These are phyloP conservation scores for Didymodactylos carnosus DNA, from an alignment of 2,888 invertebrate genomes.

Conservation along the genomic window DNA sequence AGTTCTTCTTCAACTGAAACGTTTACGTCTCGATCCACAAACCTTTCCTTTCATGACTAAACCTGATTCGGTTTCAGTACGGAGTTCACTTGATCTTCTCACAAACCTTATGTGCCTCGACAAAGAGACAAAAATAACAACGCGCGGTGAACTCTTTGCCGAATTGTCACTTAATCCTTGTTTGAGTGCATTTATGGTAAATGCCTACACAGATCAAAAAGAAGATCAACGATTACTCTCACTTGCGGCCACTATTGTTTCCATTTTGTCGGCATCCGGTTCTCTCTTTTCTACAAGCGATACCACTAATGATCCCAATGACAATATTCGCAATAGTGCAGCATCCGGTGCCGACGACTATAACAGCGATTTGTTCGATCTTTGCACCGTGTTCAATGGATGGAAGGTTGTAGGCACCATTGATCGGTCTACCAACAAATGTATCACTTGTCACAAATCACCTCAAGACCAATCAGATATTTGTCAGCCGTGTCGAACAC, in stretches of 20 bases:
- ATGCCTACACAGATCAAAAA: neutral
- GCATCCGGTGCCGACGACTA: neutral
- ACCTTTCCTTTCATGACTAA: neutral
- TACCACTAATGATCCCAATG: neutral
- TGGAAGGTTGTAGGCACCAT: neutral
- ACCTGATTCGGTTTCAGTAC: neutral
- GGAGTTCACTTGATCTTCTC: neutral
- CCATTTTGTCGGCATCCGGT: neutral
- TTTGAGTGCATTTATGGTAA: neutral
- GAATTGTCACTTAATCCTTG: neutral
- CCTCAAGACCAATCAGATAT: neutral
- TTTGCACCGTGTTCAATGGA: neutral
- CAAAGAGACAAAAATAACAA: neutral
- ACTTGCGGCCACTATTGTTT: neutral
- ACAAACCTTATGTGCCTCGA: neutral
- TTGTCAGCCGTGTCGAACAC: neutral
- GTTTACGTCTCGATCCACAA: neutral
- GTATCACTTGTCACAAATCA: neutral
- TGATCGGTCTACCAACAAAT: neutral
- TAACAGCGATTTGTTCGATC: neutral
- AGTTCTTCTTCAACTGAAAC: neutral
- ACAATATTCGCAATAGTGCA: neutral
- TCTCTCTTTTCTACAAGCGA: neutral
- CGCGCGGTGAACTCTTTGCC: neutral
- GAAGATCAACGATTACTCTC: neutral